Conservation (phyloP, 1,140 invertebrate species). For the Tetraneura akinire region DNA sequence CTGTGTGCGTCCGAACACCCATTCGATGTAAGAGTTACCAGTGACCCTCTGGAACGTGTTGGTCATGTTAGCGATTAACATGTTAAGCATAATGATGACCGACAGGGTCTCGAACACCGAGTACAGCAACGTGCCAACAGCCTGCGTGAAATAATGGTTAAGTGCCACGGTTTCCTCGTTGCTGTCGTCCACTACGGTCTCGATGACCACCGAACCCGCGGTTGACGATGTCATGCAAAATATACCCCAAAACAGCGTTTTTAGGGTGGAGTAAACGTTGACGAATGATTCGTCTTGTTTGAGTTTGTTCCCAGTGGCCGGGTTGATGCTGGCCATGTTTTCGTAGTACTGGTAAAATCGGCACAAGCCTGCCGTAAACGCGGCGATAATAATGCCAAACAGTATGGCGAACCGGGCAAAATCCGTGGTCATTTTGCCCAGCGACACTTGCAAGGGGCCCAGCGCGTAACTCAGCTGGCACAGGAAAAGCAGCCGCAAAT, state of each 20-base stretch:
- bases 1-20: constrained; percentile 65
- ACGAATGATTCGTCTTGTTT: constrained; percentile 64
- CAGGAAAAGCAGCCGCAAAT: constrained; percentile 63
- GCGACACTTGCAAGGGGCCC: constrained; percentile 66
- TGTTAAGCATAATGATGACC: constrained; percentile 73
- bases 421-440: too few species aligned
- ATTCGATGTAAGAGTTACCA: constrained; percentile 65
- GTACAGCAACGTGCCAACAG: constrained; percentile 67
- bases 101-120: constrained; percentile 68
- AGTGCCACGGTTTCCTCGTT: constrained; percentile 50
- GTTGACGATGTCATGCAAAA: too few species aligned
- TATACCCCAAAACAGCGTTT: too few species aligned
- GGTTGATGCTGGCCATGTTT: constrained; percentile 65
- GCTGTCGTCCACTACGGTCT: background rate
- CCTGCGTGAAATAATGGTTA: constrained; percentile 65
- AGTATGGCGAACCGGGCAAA: constrained; percentile 64
- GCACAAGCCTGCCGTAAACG: too few species aligned
- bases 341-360: constrained; percentile 67
- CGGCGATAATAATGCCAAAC: constrained; percentile 62
- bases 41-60: constrained; percentile 71
- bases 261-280: too few species aligned
- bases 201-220: too few species aligned
- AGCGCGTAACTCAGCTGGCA: constrained; percentile 65
- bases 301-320: constrained; percentile 61
- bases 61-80: constrained; percentile 77